Conservation (phyloP, 2,888 invertebrate species). For the Polyommatus iphigenia region DNA sequence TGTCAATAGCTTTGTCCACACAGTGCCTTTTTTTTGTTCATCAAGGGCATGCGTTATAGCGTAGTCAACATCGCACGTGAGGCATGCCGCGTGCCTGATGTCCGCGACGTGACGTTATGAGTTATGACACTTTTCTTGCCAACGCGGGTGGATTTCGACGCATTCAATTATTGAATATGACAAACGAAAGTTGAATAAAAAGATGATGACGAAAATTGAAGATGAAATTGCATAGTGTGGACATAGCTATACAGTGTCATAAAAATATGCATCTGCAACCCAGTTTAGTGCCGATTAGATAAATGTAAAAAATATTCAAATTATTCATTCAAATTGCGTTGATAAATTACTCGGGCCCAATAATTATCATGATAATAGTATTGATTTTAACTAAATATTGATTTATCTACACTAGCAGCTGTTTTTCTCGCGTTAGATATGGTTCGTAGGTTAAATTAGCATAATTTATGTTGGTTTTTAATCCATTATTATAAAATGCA, state of each 20-base stretch:
- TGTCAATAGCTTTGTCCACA: neutral
- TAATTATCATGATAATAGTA: conserved; percentile 64
- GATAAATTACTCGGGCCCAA: conserved; percentile 32
- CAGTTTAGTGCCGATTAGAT: conserved; percentile 49
- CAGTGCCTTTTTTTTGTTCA: too few relatives aligned
- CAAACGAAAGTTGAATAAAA: too few relatives aligned
- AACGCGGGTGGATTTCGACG: too few relatives aligned
- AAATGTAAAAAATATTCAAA: conserved; percentile 68
- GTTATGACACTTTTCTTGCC: too few relatives aligned
- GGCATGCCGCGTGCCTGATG: too few relatives aligned
- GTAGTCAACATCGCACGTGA: too few relatives aligned
- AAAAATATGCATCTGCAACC: conserved; percentile 27
- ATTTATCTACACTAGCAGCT: conserved; percentile 48
- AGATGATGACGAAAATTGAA: too few relatives aligned
- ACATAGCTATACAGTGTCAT: neutral
- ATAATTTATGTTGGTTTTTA: conserved; percentile 19
- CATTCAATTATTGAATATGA: too few relatives aligned
- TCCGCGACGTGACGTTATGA: too few relatives aligned
- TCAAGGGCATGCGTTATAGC: too few relatives aligned
- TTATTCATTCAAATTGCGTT: conserved; percentile 58
- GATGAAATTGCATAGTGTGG: too few relatives aligned
- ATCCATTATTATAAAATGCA: neutral
- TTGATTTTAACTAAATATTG: conserved; percentile 45
- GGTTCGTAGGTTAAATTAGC: neutral
- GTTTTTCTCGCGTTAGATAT: conserved; percentile 15